Conservation (phyloP, 2,888 invertebrate genomes). For the Zelleria hepariella region DNA sequence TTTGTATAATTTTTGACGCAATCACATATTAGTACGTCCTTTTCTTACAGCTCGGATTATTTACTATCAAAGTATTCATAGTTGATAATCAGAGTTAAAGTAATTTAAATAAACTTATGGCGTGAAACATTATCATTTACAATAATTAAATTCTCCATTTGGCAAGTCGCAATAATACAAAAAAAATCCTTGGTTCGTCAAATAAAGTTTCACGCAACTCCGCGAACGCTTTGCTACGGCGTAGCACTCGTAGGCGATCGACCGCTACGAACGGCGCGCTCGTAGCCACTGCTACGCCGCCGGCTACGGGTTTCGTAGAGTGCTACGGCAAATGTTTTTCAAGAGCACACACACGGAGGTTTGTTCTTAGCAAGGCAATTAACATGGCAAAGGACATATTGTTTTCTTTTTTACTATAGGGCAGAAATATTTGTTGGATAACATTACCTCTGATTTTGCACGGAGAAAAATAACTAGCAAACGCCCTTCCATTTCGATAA, state of each 20-base stretch:
- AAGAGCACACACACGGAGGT: neutral
- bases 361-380: neutral
- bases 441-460: too few species aligned
- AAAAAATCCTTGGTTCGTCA: neutral
- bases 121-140: too few species aligned
- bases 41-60: too few species aligned
- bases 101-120: too few species aligned
- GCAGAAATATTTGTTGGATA: too few species aligned
- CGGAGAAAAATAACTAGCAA: too few species aligned
- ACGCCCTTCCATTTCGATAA: too few species aligned
- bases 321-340: neutral
- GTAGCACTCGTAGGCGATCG: slow-evolving; percentile 29
- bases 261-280: slow-evolving; percentile 42
- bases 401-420: too few species aligned
- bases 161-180: neutral
- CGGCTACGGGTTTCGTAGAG: slow-evolving; percentile 25
- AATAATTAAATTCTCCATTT: neutral
- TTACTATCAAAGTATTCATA: too few species aligned
- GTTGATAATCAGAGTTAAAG: too few species aligned
- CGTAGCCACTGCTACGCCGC: slow-evolving; percentile 58
- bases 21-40: too few species aligned
- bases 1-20: neutral
- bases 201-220: neutral
- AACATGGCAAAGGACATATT: neutral
- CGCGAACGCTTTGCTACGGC: slow-evolving; percentile 7